Conservation (phyloP, 2,113 vertebrate genomes). For the Poecile atricapillus region DNA sequence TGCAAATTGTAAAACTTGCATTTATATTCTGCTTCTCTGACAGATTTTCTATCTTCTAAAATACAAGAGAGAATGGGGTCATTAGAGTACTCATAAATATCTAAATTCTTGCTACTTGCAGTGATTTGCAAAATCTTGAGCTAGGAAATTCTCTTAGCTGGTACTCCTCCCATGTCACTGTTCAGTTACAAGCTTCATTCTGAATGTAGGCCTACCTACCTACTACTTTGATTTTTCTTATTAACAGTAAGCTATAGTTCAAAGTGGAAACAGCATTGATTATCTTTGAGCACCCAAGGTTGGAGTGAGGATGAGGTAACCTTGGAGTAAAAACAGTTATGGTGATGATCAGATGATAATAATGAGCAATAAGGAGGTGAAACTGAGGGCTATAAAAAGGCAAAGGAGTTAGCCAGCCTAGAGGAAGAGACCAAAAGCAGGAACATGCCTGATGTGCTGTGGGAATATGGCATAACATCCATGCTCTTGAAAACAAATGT, state of each 20-base stretch:
- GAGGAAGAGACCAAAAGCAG: background rate
- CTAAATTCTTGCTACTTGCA: background rate
- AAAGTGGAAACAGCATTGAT: background rate
- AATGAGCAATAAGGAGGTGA: background rate
- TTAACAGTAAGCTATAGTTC: background rate
- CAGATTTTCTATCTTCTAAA: background rate
- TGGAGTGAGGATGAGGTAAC: background rate
- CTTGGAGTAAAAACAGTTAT: background rate
- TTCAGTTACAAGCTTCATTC: background rate
- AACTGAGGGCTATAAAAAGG: background rate
- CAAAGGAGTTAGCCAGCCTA: background rate
- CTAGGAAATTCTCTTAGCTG: background rate
- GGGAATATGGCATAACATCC: accelerated
- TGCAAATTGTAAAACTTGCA: background rate
- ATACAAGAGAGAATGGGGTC: background rate
- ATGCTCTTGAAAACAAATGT: background rate
- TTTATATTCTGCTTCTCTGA: background rate
- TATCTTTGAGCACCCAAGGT: background rate
- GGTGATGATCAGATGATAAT: background rate
- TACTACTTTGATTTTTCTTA: background rate
- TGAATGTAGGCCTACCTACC: background rate
- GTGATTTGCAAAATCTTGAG: background rate
- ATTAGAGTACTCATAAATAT: background rate
- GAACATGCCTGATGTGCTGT: background rate
- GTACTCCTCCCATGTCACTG: background rate